Evolutionary conservation across 2,888 invertebrate species (phyloP).

Genomic region (Coronaproctus castanopsis): DNA sequence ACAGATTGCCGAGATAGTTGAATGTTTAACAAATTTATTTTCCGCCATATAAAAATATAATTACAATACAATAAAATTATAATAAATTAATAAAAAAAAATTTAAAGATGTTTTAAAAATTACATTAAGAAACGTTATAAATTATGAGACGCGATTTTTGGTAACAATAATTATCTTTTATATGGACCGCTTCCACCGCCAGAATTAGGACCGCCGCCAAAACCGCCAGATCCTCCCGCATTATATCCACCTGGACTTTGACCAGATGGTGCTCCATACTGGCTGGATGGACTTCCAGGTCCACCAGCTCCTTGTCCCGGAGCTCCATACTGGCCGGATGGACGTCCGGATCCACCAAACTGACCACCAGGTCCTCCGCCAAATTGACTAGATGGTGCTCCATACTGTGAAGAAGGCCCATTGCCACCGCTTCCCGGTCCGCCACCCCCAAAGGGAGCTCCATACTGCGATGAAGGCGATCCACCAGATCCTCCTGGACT

Average conservation of each 20-base stretch:
- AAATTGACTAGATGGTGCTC: not conserved
- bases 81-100: no score
- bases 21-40: no score
- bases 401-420: not conserved
- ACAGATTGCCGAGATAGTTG: no score
- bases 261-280: constrained; percentile 1
- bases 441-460: not conserved
- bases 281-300: not conserved
- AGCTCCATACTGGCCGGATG: not conserved
- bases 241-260: not conserved
- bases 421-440: not conserved
- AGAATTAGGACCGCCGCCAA: no score
- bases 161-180: not conserved
- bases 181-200: not conserved
- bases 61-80: no score
- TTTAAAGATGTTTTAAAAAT: no score
- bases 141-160: not conserved
- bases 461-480: not conserved
- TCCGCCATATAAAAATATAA: no score
- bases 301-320: not conserved
- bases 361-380: not conserved
- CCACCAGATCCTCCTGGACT: not conserved
- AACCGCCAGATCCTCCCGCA: not conserved
- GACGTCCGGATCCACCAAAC: not conserved
- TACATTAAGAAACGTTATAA: no score